Evolutionary conservation across 2,113 vertebrate species (phyloP).

Genomic region (Crotalus helleri): DNA sequence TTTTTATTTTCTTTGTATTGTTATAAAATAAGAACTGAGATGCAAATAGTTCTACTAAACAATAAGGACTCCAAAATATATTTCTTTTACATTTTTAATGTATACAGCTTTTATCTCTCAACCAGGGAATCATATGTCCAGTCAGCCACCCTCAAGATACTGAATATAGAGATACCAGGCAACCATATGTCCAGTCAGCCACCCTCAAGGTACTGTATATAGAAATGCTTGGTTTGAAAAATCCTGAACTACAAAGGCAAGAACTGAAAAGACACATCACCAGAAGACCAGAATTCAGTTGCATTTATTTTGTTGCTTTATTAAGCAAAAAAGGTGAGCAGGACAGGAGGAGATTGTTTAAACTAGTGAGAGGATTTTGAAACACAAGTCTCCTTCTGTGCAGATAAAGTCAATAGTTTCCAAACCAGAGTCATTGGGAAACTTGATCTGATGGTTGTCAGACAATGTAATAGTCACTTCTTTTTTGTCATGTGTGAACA

Average conservation of each 20-base stretch:
- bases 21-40: background rate
- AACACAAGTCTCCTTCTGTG: slow-evolving; percentile 60
- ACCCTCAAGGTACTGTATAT: background rate
- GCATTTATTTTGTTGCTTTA: slow-evolving; percentile 25
- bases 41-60: background rate
- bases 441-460: slow-evolving; percentile 62
- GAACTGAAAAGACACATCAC: background rate
- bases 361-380: slow-evolving; percentile 63
- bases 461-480: slow-evolving; percentile 66
- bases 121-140: background rate
- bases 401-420: slow-evolving; percentile 63
- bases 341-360: slow-evolving; percentile 33
- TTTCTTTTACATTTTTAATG: background rate
- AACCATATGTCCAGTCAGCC: background rate
- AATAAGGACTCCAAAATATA: background rate
- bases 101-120: background rate
- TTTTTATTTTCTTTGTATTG: background rate
- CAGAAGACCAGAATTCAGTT: slow-evolving; percentile 44
- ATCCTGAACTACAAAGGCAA: background rate
- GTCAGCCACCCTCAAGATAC: no score
- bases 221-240: background rate
- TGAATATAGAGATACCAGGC: background rate
- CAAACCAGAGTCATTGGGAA: slow-evolving; percentile 68
- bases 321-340: background rate
- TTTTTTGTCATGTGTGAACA: slow-evolving; percentile 50